A percentile compares a stretch with the other conserved stretches of the same genome.
These are phyloP conservation scores for Chaitophorus viminalis DNA, from an alignment of 2,888 invertebrate species.

Conservation along the genomic window DNA sequence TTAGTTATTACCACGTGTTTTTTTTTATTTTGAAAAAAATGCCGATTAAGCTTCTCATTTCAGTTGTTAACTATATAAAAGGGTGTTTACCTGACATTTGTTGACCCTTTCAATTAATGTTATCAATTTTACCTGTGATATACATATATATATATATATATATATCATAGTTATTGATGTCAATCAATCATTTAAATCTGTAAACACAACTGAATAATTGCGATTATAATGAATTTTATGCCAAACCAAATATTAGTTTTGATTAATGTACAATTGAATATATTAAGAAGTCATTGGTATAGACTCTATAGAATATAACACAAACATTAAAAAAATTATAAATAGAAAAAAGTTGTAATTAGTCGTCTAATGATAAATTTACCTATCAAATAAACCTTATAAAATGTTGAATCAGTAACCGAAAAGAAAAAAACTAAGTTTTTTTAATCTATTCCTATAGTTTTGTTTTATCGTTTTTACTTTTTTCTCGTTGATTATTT, in stretches of 20 bases:
- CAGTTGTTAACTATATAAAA: background rate
- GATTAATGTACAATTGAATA: background rate
- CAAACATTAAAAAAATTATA: background rate
- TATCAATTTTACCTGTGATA: conserved; percentile 5
- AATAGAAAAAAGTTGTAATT: too few species aligned
- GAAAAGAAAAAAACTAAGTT: too few species aligned
- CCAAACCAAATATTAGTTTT: background rate
- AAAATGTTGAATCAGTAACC: too few species aligned
- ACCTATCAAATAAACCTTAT: too few species aligned
- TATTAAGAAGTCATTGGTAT: too few species aligned
- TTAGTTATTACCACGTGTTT: background rate
- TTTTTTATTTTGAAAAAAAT: background rate
- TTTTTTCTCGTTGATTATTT: too few species aligned
- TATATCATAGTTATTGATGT: background rate
- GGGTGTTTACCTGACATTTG: background rate
- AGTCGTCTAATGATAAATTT: too few species aligned
- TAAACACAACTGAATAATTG: background rate
- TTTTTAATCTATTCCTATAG: too few species aligned
- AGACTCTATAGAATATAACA: background rate
- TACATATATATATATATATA: too few species aligned
- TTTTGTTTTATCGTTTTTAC: too few species aligned
- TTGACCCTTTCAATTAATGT: conserved; percentile 7
- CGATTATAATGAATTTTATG: background rate
- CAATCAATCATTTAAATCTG: background rate
- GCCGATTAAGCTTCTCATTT: background rate